Conservation (phyloP, 2,888 invertebrate species). For the Heliconius hortense region DNA sequence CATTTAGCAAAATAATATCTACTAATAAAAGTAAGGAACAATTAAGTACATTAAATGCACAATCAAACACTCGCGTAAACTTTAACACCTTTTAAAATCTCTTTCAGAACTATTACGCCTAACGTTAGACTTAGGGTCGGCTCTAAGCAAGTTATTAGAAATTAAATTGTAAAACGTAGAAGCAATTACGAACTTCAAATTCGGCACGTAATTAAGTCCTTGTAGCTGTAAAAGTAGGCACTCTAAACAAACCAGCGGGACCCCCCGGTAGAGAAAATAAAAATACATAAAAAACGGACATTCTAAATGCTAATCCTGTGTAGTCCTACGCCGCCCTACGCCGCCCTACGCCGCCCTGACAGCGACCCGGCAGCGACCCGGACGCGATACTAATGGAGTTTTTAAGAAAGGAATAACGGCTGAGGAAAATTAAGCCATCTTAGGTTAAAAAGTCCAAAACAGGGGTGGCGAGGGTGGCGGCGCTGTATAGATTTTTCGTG, state of each 20-base stretch:
- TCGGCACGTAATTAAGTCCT: slow-evolving; percentile 47
- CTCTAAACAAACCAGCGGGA: slow-evolving; percentile 36
- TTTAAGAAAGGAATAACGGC: slow-evolving; percentile 62
- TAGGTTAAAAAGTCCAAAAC: slow-evolving; percentile 74
- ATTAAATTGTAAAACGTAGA: slow-evolving; percentile 39
- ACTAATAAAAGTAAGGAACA: slow-evolving; percentile 9
- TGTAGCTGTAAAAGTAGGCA: slow-evolving; percentile 33
- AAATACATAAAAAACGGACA: slow-evolving; percentile 38
- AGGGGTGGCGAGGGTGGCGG: slow-evolving; percentile 46
- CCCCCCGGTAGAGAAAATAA: slow-evolving; percentile 40
- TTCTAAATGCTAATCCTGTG: slow-evolving; percentile 42
- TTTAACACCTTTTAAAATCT: slow-evolving; percentile 29
- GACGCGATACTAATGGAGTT: slow-evolving; percentile 59
- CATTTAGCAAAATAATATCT: not conserved
- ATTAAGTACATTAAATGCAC: slow-evolving; percentile 10
- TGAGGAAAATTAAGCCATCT: slow-evolving; percentile 77
- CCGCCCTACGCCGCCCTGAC: slow-evolving; percentile 21
- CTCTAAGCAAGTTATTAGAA: slow-evolving; percentile 30
- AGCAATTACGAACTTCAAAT: slow-evolving; percentile 44
- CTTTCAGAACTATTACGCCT: slow-evolving; percentile 16
- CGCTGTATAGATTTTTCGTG: slow-evolving; percentile 68
- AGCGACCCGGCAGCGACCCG: slow-evolving; percentile 29
- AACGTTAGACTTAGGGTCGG: slow-evolving; percentile 21
- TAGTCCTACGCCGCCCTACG: slow-evolving; percentile 21
- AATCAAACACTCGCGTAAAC: slow-evolving; percentile 24